Conservation (phyloP, 2,113 vertebrate species). For the Indri indri region DNA sequence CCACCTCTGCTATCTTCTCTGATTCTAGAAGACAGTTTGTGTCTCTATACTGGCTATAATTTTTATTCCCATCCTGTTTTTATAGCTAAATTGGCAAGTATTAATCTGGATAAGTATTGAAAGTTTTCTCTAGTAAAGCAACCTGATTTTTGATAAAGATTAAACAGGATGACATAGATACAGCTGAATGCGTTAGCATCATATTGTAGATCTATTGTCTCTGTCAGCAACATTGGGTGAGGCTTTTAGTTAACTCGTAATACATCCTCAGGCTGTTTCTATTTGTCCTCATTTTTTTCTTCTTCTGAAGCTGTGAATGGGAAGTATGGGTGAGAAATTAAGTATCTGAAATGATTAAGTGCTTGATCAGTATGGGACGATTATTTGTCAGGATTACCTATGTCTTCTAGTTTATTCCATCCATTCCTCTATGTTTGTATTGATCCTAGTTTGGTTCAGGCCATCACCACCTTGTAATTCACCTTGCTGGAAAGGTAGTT, state of each 20-base stretch:
- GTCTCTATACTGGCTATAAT: not conserved
- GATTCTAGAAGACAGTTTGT: not conserved
- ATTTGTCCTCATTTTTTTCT: not conserved
- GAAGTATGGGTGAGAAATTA: not conserved
- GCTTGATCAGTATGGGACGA: not conserved
- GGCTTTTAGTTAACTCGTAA: not conserved
- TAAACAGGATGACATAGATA: not conserved
- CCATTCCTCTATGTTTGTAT: not conserved
- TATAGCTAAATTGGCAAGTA: not conserved
- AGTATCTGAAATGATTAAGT: not conserved
- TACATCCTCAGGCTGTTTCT: not conserved
- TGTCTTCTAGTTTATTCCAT: not conserved
- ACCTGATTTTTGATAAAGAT: not conserved
- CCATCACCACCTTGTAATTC: not conserved
- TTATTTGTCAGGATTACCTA: not conserved
- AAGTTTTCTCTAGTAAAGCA: not conserved
- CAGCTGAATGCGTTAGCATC: not conserved
- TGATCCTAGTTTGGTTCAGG: not conserved
- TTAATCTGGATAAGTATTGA: not conserved
- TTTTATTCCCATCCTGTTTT: not conserved
- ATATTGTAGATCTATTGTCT: not conserved
- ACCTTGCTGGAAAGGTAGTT: conserved; percentile 1
- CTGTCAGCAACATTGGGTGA: not conserved
- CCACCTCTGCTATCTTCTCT: not conserved
- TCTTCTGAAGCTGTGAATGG: not conserved